Evolutionary conservation across 2,888 invertebrate genomes (phyloP).

Genomic region (Caenorhabditis becei): DNA sequence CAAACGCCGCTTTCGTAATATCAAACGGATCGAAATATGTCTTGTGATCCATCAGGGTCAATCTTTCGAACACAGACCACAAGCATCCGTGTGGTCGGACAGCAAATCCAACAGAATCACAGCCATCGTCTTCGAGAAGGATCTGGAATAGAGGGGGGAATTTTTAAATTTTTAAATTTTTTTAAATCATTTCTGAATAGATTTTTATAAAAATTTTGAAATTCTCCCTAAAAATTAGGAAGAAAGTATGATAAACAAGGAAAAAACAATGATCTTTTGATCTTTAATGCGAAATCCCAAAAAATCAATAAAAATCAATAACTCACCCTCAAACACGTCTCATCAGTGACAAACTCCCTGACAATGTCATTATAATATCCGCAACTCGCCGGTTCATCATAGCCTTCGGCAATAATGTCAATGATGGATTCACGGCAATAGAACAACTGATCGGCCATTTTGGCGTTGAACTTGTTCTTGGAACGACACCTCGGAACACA

Average conservation of each 20-base stretch:
- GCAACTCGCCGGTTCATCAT: constrained; percentile 11
- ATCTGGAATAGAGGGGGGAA: no score
- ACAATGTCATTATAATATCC: constrained; percentile 45
- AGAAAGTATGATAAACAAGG: no score
- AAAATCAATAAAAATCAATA: no score
- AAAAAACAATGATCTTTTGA: no score
- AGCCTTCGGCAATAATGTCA: constrained; percentile 37
- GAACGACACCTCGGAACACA: constrained; percentile 6
- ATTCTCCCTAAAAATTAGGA: no score
- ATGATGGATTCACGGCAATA: constrained; percentile 14
- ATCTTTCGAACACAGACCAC: constrained; percentile 27
- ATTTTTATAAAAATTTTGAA: no score
- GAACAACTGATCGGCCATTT: constrained; percentile 26
- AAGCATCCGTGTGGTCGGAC: constrained; percentile 16
- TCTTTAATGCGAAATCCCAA: no score
- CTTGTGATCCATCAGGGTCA: background rate
- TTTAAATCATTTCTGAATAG: no score
- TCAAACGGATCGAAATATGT: constrained; percentile 22
- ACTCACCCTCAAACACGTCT: no score
- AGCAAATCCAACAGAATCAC: background rate
- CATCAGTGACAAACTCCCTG: constrained; percentile 27
- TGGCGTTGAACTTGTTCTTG: constrained; percentile 6
- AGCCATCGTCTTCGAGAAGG: constrained; percentile 32
- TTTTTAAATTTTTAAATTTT: no score
- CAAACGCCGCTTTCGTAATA: constrained; percentile 8